Base-by-base conservation (phyloP, 1,140 invertebrate species). In the Trachymyrmex cornetzi region DNA sequence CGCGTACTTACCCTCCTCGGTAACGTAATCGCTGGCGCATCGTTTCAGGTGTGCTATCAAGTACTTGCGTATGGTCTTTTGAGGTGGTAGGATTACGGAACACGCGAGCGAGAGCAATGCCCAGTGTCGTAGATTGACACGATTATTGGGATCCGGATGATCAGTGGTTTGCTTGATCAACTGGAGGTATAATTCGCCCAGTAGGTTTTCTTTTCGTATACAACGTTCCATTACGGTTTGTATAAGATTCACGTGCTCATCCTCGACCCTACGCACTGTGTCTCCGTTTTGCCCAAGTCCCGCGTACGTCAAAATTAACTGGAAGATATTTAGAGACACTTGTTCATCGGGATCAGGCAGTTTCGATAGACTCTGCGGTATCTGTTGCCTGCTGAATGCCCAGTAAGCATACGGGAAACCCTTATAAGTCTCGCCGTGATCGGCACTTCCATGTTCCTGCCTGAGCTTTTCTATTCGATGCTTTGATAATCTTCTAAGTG, bases 111-210 rank as follows among this genome's bases (percentile, higher is more conserved):
- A 98, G 66, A 99, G 96, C 30, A 99, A 95, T 72, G 99, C 98
- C 99, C 99, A 99, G 94, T 99, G 98, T 27, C 98, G 96, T 5
- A 98, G 94, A 93, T 98, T 98, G 0, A 98, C 98, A 64, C 97
- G 95, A 55, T 98, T 98, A 93, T 98, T 98, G 0, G 98, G 98
- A 96, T 99, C 98, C 19, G 97, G 97, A 95, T 98, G 97, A 91
- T 99, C 98, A 0, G 98, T 99, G 0, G 98, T 99, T 96, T 98
- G 97, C 95, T 99, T 99, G 67, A 99, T 98, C 6, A 99, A 96
- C 93, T 99, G 98, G 57, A 99, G 96, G 94, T 98, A 99, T 64
- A 99, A 95, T 95, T 99, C 99, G 90, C 98, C 98, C 19, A 99
- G 96, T 22, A 99, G 94, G 59, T 97, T 96, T 92, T 99, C 98